Evolutionary conservation across 2,113 vertebrate genomes (phyloP).

Genomic region (Fulica atra): DNA sequence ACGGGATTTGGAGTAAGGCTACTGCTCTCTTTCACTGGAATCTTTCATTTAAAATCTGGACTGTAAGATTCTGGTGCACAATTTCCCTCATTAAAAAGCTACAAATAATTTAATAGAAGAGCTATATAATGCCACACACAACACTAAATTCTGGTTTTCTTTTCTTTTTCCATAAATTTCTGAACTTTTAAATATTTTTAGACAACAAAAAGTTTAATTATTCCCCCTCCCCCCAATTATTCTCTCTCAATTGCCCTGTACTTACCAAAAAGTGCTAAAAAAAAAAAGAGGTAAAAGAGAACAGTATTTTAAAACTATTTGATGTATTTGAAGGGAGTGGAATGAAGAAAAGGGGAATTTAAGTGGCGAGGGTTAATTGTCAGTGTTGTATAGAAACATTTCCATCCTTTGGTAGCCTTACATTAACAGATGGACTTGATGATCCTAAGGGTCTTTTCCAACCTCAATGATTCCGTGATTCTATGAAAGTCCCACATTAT

Average conservation of each 20-base stretch:
- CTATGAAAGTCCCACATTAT: not conserved
- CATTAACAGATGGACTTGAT: rapidly evolving
- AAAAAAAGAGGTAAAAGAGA: not conserved
- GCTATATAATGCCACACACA: not conserved
- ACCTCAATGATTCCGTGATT: not conserved
- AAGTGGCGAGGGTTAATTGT: not conserved
- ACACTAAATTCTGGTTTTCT: not conserved
- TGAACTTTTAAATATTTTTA: not conserved
- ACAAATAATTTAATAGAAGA: not conserved
- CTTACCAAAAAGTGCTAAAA: not conserved
- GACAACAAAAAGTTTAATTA: not conserved
- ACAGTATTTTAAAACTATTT: not conserved
- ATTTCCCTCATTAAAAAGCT: not conserved
- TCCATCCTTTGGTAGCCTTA: not conserved
- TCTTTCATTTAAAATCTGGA: not conserved
- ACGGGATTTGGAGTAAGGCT: not conserved
- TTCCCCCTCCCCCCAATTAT: not conserved
- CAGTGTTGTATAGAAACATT: not conserved
- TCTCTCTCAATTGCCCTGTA: not conserved
- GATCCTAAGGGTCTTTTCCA: not conserved
- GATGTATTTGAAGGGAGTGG: not conserved
- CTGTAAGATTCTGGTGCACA: not conserved
- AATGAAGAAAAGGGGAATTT: not conserved
- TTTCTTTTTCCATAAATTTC: not conserved
- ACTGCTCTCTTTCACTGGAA: not conserved